Evolutionary conservation across 2,113 vertebrate genomes (phyloP).

Genomic region (Oncorhynchus keta): DNA sequence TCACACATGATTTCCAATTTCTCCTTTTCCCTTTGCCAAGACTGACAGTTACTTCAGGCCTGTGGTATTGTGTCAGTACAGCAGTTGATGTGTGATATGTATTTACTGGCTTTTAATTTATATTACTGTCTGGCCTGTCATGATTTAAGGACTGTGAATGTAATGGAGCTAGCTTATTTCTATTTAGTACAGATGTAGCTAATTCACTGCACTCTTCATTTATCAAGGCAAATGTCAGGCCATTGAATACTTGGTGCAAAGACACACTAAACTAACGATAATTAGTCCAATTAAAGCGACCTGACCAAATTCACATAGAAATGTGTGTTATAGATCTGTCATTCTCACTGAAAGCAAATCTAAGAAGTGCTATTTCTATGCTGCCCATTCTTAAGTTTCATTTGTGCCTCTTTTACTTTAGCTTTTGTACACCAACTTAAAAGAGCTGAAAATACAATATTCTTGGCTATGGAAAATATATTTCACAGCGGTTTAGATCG

Average conservation of each 20-base stretch:
- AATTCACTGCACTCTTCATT: neutral
- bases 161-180: neutral
- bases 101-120: constrained; percentile 10
- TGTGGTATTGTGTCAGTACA: neutral
- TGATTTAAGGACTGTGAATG: neutral
- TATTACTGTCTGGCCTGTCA: neutral
- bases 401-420: no score
- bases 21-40: neutral
- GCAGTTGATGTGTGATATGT: neutral
- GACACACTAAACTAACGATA: neutral
- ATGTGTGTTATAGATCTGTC: no score
- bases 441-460: no score
- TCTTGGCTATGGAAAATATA: no score
- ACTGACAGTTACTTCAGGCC: neutral
- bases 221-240: neutral
- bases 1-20: neutral
- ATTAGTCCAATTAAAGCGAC: neutral
- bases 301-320: no score
- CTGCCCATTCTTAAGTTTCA: no score
- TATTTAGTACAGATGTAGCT: neutral
- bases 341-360: no score
- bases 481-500: no score
- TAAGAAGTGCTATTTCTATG: no score
- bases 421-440: no score
- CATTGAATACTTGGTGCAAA: neutral